These are phyloP conservation scores for Scaptomyza reducta DNA, from an alignment of 2,888 invertebrate species.

Conservation along the genomic window DNA sequence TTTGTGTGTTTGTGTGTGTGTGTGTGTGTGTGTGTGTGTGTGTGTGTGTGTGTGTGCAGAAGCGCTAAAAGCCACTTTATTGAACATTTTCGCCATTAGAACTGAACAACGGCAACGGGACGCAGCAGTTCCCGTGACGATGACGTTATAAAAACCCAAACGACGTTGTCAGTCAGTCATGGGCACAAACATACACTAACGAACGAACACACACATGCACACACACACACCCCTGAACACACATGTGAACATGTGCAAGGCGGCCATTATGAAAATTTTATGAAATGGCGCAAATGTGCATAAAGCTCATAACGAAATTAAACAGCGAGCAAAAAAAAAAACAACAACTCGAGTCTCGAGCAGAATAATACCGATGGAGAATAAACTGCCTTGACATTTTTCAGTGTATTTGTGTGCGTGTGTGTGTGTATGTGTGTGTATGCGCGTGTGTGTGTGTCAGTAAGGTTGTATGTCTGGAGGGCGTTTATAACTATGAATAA, in stretches of 20 bases:
- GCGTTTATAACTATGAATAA: not conserved
- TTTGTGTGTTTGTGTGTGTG: conserved; percentile 25
- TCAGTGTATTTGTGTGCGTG: too few relatives aligned
- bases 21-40: not conserved
- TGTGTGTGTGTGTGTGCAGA: conserved; percentile 34
- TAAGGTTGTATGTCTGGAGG: not conserved
- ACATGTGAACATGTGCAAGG: conserved; percentile 8
- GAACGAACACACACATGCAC: not conserved
- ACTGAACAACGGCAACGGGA: conserved; percentile 41
- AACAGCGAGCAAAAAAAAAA: conserved; percentile 44
- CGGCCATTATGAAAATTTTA: conserved; percentile 77
- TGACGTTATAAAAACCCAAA: conserved; percentile 68
- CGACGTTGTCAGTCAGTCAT: conserved; percentile 77
- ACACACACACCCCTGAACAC: conserved; percentile 5
- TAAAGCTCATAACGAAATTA: conserved; percentile 72
- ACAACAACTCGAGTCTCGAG: not conserved
- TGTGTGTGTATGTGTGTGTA: not conserved
- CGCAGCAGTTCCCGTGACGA: conserved; percentile 50
- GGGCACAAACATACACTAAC: conserved; percentile 1
- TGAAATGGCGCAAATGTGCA: conserved; percentile 79
- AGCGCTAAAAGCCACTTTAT: conserved; percentile 78
- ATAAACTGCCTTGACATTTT: conserved; percentile 50
- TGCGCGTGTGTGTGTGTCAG: not conserved
- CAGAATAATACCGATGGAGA: conserved; percentile 23
- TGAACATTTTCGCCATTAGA: conserved; percentile 79